phyloP scores from a whole-genome alignment of 2,888 invertebrate genomes.

The Harmothoe impar region DNA sequence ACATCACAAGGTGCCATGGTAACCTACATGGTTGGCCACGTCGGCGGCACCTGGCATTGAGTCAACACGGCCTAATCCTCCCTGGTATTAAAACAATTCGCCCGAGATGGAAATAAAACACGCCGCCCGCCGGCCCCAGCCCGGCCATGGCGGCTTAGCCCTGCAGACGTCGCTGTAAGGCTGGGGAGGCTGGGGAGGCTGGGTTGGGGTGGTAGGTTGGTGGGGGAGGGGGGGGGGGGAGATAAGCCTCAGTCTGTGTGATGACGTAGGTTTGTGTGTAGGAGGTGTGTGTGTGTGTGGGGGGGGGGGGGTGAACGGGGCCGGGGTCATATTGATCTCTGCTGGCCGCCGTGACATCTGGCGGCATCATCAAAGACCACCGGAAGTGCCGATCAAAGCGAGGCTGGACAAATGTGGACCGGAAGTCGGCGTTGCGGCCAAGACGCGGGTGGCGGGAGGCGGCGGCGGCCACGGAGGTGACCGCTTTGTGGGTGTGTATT shows the following conservation, averaged over 20 bases:
- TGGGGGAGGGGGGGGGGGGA: not conserved
- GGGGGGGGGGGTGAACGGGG: not conserved
- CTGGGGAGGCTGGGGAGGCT: not conserved
- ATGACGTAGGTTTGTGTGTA: too few relatives aligned
- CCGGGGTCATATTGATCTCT: not conserved
- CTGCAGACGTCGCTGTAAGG: not conserved
- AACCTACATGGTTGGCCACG: too few relatives aligned
- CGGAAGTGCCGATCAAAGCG: slow-evolving; percentile 45
- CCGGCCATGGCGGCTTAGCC: not conserved
- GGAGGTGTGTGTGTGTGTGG: not conserved
- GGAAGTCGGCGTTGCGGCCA: slow-evolving; percentile 46
- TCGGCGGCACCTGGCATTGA: not conserved
- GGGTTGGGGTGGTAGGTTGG: not conserved
- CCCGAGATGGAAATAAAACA: slow-evolving; percentile 15
- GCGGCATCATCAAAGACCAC: slow-evolving; percentile 45
- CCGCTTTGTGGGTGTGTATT: not conserved
- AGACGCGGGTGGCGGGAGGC: not conserved
- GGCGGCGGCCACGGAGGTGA: not conserved
- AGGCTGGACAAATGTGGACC: slow-evolving; percentile 55
- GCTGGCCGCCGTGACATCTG: slow-evolving; percentile 32
- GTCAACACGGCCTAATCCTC: slow-evolving; percentile 16
- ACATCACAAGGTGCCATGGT: not conserved
- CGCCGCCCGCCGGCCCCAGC: not conserved
- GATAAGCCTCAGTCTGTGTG: not conserved
- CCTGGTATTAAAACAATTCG: slow-evolving; percentile 18